phyloP scores from a whole-genome alignment of 2,888 invertebrate genomes.

The Leucania comma region DNA sequence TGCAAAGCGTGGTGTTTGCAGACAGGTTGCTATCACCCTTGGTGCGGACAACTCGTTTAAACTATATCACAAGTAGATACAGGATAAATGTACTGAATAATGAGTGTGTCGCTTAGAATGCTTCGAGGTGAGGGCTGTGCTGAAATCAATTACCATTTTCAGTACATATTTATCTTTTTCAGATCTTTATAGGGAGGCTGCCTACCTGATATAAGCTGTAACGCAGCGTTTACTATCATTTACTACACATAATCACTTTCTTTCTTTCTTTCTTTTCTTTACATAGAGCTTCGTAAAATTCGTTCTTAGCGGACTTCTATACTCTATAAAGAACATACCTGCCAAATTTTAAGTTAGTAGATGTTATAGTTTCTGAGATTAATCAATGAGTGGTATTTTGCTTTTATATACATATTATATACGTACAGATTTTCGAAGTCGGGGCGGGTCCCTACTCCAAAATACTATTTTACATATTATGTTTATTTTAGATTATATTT shows the following conservation, averaged over 20 bases:
- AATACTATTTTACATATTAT: too few relatives aligned
- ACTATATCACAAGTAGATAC: conserved; percentile 72
- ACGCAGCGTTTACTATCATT: not conserved
- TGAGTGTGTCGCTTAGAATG: conserved; percentile 63
- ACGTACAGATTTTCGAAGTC: too few relatives aligned
- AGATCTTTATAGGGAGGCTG: not conserved
- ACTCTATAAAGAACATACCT: too few relatives aligned
- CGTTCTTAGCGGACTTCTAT: too few relatives aligned
- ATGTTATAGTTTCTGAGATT: too few relatives aligned
- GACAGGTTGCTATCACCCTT: conserved; percentile 61
- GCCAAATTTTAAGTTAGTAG: too few relatives aligned
- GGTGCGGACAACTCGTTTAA: conserved; percentile 64
- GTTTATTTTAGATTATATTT: not conserved
- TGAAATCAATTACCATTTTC: conserved; percentile 7
- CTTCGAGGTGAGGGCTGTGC: conserved; percentile 63
- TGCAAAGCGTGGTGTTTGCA: conserved; percentile 39
- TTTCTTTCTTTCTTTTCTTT: too few relatives aligned
- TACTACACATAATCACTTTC: too few relatives aligned
- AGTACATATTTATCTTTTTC: not conserved
- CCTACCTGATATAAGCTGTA: not conserved
- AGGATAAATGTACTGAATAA: conserved; percentile 74
- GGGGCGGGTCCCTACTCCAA: too few relatives aligned
- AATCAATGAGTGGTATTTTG: too few relatives aligned
- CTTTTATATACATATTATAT: too few relatives aligned
- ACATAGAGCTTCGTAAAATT: too few relatives aligned